Conservation (phyloP, 2,888 invertebrate genomes). For the Priapulus caudatus region DNA sequence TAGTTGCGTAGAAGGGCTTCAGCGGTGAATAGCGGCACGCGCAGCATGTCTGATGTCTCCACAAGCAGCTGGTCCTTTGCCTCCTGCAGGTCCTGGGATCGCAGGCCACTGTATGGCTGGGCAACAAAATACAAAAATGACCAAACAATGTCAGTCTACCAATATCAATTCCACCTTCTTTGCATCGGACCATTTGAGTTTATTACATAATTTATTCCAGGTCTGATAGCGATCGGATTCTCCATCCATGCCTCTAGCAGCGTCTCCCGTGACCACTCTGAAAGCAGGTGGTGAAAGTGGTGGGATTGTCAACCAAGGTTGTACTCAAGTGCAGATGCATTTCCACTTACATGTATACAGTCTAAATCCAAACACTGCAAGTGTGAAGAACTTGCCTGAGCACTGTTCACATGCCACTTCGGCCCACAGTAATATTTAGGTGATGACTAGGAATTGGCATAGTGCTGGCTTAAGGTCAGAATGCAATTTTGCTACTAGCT, state of each 20-base stretch:
- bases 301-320: background rate
- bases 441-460: too few species aligned
- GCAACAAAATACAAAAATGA: too few species aligned
- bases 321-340: background rate
- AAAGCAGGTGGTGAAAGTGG: constrained; percentile 7
- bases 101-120: constrained; percentile 40
- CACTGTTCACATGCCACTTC: too few species aligned
- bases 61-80: constrained; percentile 56
- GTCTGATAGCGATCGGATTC: constrained; percentile 48
- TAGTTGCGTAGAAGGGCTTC: constrained; percentile 54
- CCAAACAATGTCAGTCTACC: too few species aligned
- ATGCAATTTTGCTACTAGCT: too few species aligned
- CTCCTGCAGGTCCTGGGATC: constrained; percentile 55
- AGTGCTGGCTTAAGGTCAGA: too few species aligned
- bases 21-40: constrained; percentile 55
- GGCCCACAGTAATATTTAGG: too few species aligned
- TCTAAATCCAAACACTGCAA: too few species aligned
- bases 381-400: too few species aligned
- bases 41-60: constrained; percentile 57
- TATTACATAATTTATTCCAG: too few species aligned
- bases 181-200: too few species aligned
- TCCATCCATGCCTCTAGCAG: constrained; percentile 55
- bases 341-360: background rate
- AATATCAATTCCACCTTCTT: too few species aligned
- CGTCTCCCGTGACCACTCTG: constrained; percentile 56